These are phyloP conservation scores for Cremastinae sp. DNA, from an alignment of 2,888 invertebrate species.

Conservation along the genomic window DNA sequence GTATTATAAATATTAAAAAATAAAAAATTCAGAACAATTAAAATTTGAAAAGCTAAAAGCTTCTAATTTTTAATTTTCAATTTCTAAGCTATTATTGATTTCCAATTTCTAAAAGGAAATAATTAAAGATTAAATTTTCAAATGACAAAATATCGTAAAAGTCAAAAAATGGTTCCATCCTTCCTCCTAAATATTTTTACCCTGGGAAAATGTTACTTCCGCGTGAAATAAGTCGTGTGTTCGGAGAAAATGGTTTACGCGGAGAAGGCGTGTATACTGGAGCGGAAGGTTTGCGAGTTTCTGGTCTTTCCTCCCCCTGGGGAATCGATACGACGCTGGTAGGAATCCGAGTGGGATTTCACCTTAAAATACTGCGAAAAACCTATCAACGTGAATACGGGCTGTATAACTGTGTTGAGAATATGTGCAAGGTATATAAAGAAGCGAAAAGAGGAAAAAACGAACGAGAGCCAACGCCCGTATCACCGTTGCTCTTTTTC, in stretches of 20 bases:
- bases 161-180: neutral
- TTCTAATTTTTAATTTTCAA: too few species aligned
- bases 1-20: too few species aligned
- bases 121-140: too few species aligned
- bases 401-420: constrained; percentile 19
- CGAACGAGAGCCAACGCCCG: constrained; percentile 29
- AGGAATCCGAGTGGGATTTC: constrained; percentile 73
- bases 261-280: constrained; percentile 41
- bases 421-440: constrained; percentile 27
- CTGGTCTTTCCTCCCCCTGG: constrained; percentile 67
- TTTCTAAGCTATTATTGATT: too few species aligned
- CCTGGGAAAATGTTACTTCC: neutral
- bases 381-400: constrained; percentile 62
- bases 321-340: constrained; percentile 76
- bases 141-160: too few species aligned
- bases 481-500: constrained; percentile 32
- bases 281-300: constrained; percentile 59
- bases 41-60: too few species aligned
- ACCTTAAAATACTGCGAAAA: constrained; percentile 75
- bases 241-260: neutral
- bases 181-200: neutral
- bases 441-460: constrained; percentile 40
- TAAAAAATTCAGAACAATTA: too few species aligned
- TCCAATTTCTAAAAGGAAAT: too few species aligned
- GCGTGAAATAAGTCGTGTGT: neutral